Evolutionary conservation across 2,888 invertebrate species (phyloP), one percentile per base, ranked within the genome.

Genomic region (Priocnemis perturbator): DNA sequence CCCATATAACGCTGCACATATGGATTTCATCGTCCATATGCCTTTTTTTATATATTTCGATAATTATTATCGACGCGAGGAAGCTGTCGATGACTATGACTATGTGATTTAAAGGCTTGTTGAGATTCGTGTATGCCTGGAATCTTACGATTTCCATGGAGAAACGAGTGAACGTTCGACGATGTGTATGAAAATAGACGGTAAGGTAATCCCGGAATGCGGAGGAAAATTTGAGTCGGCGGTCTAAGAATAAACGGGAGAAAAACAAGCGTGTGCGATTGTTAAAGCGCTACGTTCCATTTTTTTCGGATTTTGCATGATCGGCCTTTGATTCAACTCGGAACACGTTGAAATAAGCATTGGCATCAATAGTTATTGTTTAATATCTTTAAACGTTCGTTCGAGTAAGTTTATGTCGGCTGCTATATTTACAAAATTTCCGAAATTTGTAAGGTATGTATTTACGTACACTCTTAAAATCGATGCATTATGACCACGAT

Each of bases 141-240:
- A 58, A 37, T 37, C 4, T 53, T 53, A 69, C 58, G 60, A 30
- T 53, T 78, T 62, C 65, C 47, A 67, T 74, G 74, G 55, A 64
- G 62, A 52, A 37, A 72, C 55, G 55, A 70, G 73, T 67, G 60
- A 48, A 48, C 64, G 55, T 60, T 58, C 57, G 62, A 62, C 77
- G 71, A 71, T 69, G 63, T 55, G 77, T 74, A 71, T 78, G 76
- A 87, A 87, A 88, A 88, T 88, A 88, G 85, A 81, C 76, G 79
- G 85, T 83, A 87, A 87, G 83, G 81, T 87, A 88, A 88, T 87
- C 85, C 83, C 76, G 82, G 78, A 81, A 83, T 81, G 80, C 81
- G 82, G 80, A 81, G 74, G 81, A 86, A 86, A 86, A 83, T 83
- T 83, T 88, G 86, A 88, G 81, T 85, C 81, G 83, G 68, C 79